A percentile compares a stretch with the other conserved stretches of the same genome.
Conservation (phyloP, 2,888 invertebrate genomes). For the Dynastes maya region DNA sequence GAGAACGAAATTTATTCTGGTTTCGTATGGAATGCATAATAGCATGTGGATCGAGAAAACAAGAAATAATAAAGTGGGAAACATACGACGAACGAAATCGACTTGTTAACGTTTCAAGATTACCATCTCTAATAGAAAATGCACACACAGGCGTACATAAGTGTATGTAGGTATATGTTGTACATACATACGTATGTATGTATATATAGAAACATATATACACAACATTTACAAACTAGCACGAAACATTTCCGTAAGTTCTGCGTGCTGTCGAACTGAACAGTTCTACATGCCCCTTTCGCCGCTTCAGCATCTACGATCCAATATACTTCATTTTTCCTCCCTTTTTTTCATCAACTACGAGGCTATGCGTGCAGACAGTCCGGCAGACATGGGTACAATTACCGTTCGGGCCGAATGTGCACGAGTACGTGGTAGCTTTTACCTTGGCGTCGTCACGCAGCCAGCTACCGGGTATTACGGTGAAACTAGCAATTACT, state of each 20-base stretch:
- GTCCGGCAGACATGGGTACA: conserved; percentile 66
- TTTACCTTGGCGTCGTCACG: conserved; percentile 63
- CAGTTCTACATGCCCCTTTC: neutral
- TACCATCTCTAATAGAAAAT: conserved; percentile 27
- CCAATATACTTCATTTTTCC: neutral
- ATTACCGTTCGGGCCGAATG: conserved; percentile 64
- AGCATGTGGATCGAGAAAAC: no score
- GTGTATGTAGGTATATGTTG: no score
- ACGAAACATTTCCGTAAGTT: conserved; percentile 3
- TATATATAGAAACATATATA: neutral
- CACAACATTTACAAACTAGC: conserved; percentile 1
- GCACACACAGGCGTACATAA: neutral
- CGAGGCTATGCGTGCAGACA: conserved; percentile 66
- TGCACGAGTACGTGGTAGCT: conserved; percentile 58
- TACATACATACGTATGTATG: neutral
- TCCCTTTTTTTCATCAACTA: neutral
- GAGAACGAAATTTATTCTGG: no score
- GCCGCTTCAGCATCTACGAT: neutral
- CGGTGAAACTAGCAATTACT: conserved; percentile 64
- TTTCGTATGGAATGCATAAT: no score
- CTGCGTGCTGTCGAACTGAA: conserved; percentile 14
- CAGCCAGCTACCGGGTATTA: conserved; percentile 61
- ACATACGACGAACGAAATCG: neutral
- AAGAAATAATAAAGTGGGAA: conserved; percentile 2
- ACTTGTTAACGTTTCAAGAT: conserved; percentile 31